These are phyloP conservation scores for Phylloscopus collybita DNA, from an alignment of 2,797 vertebrate genomes.

Conservation along the genomic window DNA sequence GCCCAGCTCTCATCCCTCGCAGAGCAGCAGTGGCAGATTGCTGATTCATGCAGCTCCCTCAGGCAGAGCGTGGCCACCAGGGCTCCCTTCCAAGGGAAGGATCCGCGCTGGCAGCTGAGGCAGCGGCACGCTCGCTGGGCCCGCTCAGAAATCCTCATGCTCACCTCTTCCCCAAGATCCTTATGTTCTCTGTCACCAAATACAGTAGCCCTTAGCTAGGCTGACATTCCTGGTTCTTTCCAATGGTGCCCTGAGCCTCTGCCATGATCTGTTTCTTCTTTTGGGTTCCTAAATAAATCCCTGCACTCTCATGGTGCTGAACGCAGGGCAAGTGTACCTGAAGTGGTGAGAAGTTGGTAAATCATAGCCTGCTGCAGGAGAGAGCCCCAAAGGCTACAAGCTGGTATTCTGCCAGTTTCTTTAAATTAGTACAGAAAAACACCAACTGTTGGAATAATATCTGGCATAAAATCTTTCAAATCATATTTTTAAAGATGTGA, in stretches of 20 bases:
- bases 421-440: not conserved
- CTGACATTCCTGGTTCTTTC: not conserved
- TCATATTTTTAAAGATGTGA: not conserved
- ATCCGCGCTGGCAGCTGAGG: not conserved
- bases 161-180: not conserved
- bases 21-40: not conserved
- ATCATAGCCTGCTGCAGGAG: not conserved
- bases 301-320: not conserved
- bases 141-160: rapidly evolving
- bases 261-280: not conserved
- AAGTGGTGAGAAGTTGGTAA: not conserved
- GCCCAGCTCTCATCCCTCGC: not conserved
- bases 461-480: not conserved
- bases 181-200: not conserved
- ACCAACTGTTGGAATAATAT: not conserved
- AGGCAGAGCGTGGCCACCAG: not conserved
- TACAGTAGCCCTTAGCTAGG: not conserved
- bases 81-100: not conserved
- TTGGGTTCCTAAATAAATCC: not conserved
- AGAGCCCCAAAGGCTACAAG: not conserved
- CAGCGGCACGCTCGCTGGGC: not conserved
- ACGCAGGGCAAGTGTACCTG: not conserved
- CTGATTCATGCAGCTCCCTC: not conserved
- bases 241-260: not conserved
- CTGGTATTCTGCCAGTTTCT: not conserved